Evolutionary conservation across 2,888 invertebrate species (phyloP).

Genomic region (Caenorhabditis japonica): DNA sequence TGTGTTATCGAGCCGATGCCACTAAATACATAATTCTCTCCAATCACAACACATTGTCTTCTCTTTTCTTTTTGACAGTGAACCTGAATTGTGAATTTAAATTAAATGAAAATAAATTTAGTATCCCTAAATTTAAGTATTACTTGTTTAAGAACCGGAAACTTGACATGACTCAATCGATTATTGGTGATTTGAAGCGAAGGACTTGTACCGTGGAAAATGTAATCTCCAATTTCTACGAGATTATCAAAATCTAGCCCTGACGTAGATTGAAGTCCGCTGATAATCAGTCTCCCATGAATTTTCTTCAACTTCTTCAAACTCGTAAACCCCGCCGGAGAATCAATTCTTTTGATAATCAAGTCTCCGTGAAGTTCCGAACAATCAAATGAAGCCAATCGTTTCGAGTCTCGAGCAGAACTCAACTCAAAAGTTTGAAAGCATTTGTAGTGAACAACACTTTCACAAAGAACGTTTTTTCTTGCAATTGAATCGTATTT

Average conservation of each 20-base stretch:
- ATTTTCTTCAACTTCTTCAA: neutral
- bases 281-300: conserved; percentile 1
- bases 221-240: too few species aligned
- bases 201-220: neutral
- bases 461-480: too few species aligned
- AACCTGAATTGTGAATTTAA: neutral
- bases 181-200: neutral
- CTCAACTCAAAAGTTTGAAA: neutral
- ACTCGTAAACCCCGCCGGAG: neutral
- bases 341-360: neutral
- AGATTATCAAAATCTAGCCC: neutral
- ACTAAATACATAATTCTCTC: neutral
- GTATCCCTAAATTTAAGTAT: too few species aligned
- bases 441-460: neutral
- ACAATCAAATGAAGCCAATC: too few species aligned
- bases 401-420: too few species aligned
- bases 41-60: conserved; percentile 3
- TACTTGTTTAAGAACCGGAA: neutral
- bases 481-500: too few species aligned
- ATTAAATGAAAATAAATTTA: too few species aligned
- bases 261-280: too few species aligned
- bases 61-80: neutral
- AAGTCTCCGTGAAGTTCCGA: neutral
- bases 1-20: too few species aligned
- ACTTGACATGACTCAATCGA: neutral